Percentiles rank a stretch among this genome's conserved stretches.
These are phyloP conservation scores for Volucella bombylans DNA, from an alignment of 2,888 invertebrate genomes.

Conservation along the genomic window DNA sequence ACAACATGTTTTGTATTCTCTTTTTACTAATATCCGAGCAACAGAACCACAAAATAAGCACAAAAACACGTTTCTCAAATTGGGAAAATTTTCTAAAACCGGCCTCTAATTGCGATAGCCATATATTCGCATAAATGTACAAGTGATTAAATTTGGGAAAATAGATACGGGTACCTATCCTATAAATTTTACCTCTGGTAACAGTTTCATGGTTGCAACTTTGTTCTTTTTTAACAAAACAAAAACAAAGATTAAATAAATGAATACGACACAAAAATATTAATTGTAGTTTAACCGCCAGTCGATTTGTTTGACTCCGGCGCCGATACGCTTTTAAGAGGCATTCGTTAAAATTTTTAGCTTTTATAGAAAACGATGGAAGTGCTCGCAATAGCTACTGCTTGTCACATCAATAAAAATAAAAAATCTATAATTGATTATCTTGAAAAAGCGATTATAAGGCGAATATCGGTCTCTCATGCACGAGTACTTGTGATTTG, in stretches of 20 bases:
- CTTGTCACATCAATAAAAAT: conserved; percentile 14
- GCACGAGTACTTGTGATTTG: neutral
- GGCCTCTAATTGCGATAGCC: too few relatives aligned
- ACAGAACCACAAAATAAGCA: neutral
- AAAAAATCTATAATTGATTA: conserved; percentile 59
- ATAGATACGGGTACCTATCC: too few relatives aligned
- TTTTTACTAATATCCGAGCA: too few relatives aligned
- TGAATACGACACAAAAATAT: neutral
- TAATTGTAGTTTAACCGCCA: neutral
- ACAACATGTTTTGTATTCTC: too few relatives aligned
- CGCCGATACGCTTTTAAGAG: conserved; percentile 45
- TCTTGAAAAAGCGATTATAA: conserved; percentile 44
- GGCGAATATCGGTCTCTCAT: conserved; percentile 15
- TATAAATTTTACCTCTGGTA: conserved; percentile 57
- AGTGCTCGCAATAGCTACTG: conserved; percentile 4
- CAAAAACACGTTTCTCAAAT: neutral
- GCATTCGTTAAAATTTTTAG: conserved; percentile 19
- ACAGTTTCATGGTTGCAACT: conserved; percentile 45
- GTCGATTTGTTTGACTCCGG: conserved; percentile 35
- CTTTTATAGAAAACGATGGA: conserved; percentile 55
- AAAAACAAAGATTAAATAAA: neutral
- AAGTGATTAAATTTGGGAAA: too few relatives aligned
- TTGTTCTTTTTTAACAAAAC: neutral
- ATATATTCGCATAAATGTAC: too few relatives aligned
- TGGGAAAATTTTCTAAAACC: too few relatives aligned